These are phyloP conservation scores for Cichlasoma orientale DNA, from an alignment of 2,797 vertebrate species.

Conservation along the genomic window DNA sequence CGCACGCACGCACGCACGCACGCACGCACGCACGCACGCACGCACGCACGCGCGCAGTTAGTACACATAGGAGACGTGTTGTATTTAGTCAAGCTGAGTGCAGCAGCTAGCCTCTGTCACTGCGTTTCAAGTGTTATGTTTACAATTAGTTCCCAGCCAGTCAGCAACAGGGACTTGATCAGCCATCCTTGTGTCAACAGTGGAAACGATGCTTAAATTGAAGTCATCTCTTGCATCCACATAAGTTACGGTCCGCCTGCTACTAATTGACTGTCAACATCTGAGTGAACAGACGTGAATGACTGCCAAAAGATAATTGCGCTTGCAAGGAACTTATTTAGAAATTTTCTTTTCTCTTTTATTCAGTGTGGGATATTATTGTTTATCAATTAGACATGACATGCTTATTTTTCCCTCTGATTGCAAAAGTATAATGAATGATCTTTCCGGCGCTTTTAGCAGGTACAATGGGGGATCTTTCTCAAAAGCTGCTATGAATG, in stretches of 20 bases:
- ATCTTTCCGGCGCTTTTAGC: conserved; percentile 20
- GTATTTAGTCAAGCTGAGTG: not conserved
- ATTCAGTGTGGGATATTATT: conserved; percentile 26
- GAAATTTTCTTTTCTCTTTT: conserved; percentile 3
- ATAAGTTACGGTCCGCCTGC: conserved; percentile 37
- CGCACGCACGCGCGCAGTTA: no score
- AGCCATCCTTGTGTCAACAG: conserved; percentile 38
- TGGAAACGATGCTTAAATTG: conserved; percentile 47
- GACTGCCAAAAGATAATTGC: conserved; percentile 51
- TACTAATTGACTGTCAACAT: conserved; percentile 60
- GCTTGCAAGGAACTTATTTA: conserved; percentile 23
- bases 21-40: no score
- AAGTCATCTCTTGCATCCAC: conserved; percentile 47
- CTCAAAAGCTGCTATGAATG: conserved; percentile 29
- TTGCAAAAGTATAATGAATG: conserved; percentile 29
- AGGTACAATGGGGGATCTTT: conserved; percentile 21
- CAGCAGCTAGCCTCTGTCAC: not conserved
- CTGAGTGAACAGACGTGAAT: conserved; percentile 47
- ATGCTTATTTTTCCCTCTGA: conserved; percentile 21
- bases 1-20: no score
- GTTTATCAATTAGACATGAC: conserved; percentile 41
- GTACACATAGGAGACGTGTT: not conserved
- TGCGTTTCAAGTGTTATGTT: conserved; percentile 3
- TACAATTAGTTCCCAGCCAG: conserved; percentile 28
- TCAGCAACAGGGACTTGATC: conserved; percentile 16